phyloP scores from a whole-genome alignment of 2,113 vertebrate genomes.

The Pipa parva region DNA sequence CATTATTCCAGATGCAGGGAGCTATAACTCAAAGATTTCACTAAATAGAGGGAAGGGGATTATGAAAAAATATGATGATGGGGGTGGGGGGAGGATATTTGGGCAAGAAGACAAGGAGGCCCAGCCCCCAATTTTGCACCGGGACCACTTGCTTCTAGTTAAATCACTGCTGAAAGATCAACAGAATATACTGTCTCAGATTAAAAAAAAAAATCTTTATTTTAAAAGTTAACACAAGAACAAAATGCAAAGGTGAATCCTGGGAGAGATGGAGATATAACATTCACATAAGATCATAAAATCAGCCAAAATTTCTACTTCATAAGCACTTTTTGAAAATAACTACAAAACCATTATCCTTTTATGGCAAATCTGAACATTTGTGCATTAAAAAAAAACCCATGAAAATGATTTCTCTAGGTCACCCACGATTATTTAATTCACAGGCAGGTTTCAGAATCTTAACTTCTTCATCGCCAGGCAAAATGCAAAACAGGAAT shows the following conservation, averaged over 20 bases:
- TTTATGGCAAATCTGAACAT: conserved; percentile 40
- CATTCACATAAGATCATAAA: conserved; percentile 36
- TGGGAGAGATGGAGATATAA: conserved; percentile 25
- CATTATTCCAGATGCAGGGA: too few relatives aligned
- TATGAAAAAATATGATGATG: too few relatives aligned
- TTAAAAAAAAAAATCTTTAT: conserved; percentile 28
- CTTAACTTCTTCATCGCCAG: conserved; percentile 9
- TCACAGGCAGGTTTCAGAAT: conserved; percentile 19
- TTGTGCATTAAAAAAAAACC: conserved; percentile 38
- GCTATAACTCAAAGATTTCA: too few relatives aligned
- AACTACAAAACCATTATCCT: conserved; percentile 31
- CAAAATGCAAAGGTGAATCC: conserved; percentile 18
- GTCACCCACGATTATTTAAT: conserved; percentile 26
- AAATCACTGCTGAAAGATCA: too few relatives aligned
- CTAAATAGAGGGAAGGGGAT: too few relatives aligned
- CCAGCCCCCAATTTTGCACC: too few relatives aligned
- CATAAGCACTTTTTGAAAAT: conserved; percentile 30
- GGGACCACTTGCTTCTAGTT: too few relatives aligned
- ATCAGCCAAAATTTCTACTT: conserved; percentile 30
- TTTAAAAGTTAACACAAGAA: conserved; percentile 15
- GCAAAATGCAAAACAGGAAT: too few relatives aligned
- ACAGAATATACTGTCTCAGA: not conserved
- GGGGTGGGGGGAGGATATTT: too few relatives aligned
- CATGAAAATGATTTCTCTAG: conserved; percentile 27
- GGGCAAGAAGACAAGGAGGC: too few relatives aligned